phyloP scores from a whole-genome alignment of 2,888 invertebrate species.

The Phyto melanocephala region DNA sequence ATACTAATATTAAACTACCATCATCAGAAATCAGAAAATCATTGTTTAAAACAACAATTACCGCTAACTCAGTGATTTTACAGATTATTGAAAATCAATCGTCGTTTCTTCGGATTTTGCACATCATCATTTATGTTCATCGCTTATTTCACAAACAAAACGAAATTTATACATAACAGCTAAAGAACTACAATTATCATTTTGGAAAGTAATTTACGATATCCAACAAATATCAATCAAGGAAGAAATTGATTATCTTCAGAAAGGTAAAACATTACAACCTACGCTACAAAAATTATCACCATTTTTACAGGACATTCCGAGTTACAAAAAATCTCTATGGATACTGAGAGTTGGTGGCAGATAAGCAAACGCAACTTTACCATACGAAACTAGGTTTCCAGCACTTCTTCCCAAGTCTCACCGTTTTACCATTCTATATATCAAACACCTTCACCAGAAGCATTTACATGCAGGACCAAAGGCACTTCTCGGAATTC shows the following conservation, averaged over 20 bases:
- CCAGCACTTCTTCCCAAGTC: no score
- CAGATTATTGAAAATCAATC: background rate
- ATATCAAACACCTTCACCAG: background rate
- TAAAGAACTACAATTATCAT: background rate
- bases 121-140: conserved; percentile 14
- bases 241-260: background rate
- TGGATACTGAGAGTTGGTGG: conserved; percentile 63
- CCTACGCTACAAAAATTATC: background rate
- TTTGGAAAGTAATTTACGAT: background rate
- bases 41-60: background rate
- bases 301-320: background rate
- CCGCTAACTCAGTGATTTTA: background rate
- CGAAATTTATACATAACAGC: background rate
- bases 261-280: background rate
- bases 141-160: conserved; percentile 36
- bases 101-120: conserved; percentile 1
- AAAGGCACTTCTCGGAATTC: conserved; percentile 48
- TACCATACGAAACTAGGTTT: conserved; percentile 66
- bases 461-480: conserved; percentile 17
- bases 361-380: conserved; percentile 41
- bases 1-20: background rate
- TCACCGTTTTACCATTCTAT: background rate
- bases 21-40: background rate
- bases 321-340: background rate
- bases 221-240: background rate